Evolutionary conservation across 2,888 invertebrate species (phyloP).

Genomic region (Cerastoderma edule): DNA sequence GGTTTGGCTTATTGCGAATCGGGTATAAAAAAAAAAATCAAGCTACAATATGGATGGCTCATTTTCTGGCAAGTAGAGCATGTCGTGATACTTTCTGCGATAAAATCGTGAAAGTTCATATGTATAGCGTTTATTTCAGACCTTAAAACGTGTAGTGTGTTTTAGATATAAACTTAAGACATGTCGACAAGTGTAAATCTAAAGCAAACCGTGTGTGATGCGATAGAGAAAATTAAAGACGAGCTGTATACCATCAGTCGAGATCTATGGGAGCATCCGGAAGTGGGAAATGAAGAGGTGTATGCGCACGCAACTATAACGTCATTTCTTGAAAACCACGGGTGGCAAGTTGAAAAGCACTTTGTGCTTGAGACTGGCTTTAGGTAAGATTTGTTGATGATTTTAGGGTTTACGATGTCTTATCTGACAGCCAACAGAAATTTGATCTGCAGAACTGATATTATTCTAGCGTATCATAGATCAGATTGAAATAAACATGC

Average conservation of each 20-base stretch:
- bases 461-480: background rate
- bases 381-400: conserved; percentile 47
- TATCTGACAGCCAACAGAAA: no score
- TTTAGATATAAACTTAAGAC: conserved; percentile 29
- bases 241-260: conserved; percentile 72
- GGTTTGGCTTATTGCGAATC: no score
- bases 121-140: no score
- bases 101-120: no score
- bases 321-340: conserved; percentile 71
- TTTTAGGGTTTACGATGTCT: conserved; percentile 19
- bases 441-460: background rate
- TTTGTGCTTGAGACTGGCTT: conserved; percentile 74
- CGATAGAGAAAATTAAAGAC: conserved; percentile 41
- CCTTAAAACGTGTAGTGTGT: no score
- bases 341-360: conserved; percentile 72
- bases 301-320: conserved; percentile 69
- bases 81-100: no score
- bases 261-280: conserved; percentile 80
- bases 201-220: conserved; percentile 42
- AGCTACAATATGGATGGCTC: no score
- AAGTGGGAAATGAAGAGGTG: conserved; percentile 75
- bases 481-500: no score
- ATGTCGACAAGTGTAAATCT: no score
- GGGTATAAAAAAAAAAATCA: no score
- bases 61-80: no score